phyloP scores from a whole-genome alignment of 2,797 vertebrate genomes.

The Myoxocephalus aenaeus region DNA sequence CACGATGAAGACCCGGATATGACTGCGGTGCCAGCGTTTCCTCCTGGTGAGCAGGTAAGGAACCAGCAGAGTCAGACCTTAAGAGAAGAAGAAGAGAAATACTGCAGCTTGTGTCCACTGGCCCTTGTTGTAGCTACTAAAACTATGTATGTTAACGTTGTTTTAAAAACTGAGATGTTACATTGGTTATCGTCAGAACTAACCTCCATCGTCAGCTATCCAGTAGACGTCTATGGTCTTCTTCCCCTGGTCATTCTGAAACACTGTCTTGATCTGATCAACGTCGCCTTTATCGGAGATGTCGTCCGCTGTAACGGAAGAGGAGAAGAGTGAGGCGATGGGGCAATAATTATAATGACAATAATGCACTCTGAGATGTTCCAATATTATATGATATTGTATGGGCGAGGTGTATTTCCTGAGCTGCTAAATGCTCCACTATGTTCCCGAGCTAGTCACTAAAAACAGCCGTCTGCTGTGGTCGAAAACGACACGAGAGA shows the following conservation, averaged over 20 bases:
- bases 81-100: neutral
- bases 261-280: conserved; percentile 75
- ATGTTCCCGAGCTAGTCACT: too few species aligned
- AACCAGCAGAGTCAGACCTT: conserved; percentile 86
- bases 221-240: conserved; percentile 85
- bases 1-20: conserved; percentile 82
- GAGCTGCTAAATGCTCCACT: too few species aligned
- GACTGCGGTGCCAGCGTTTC: conserved; percentile 78
- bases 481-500: too few species aligned
- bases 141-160: too few species aligned
- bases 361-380: too few species aligned
- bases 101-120: neutral
- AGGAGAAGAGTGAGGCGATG: neutral
- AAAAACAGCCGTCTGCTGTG: too few species aligned
- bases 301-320: conserved; percentile 28
- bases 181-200: neutral
- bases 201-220: conserved; percentile 84
- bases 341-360: too few species aligned
- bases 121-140: neutral
- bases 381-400: too few species aligned
- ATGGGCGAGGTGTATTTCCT: too few species aligned
- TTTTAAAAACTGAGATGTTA: neutral
- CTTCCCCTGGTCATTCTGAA: conserved; percentile 83
- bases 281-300: conserved; percentile 35
- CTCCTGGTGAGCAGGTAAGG: conserved; percentile 85